Base-by-base conservation (phyloP, 2,113 vertebrate genomes). In the Pionites leucogaster region DNA sequence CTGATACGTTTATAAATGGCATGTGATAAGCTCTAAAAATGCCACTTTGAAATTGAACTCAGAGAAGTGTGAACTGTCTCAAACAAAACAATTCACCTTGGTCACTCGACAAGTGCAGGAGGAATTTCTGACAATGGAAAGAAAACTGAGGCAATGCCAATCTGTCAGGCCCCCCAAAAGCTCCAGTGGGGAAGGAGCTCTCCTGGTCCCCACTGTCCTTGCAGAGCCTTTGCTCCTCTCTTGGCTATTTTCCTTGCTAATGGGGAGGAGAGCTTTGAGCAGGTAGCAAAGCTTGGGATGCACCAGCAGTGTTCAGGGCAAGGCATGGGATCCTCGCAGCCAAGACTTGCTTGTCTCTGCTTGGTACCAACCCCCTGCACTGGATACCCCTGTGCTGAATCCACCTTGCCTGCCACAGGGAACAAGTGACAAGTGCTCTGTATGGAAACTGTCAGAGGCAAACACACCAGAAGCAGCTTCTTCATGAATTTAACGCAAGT, bases 1-100 rank as follows among this genome's bases (percentile, higher is more conserved):
- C 70, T 74, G 88, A 96, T 95, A 96, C 57, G 2, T 96, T 95
- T 95, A 91, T 82, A 94, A 96, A 97, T 80, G 92, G 96, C 69
- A 76, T 82, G 94, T 83, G 96, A 97, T 97, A 97, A 97, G 96
- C 96, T 95, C 88, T 92, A 93, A 96, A 96, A 97, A 96, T 82
- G 92, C 95, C 94, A 92, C 97, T 97, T 96, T 97, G 97, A 97
- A 97, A 97, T 95, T 84, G 94, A 97, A 82, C 96, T 95, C 55
- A 11, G 91, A 65, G 79, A 95, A 93, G 96, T 95, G 95, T 93
- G 93, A 97, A 96, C 86, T 4, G 4, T 68, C 85, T 87, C 95
- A 95, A 95, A 88, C 83, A 93, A 79, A 95, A 55, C 13, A 39
- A 84, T 95, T 96, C 90, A 59, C 95, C 88, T 88, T 80, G 95